Evolutionary conservation across 2,888 invertebrate species (phyloP).

Genomic region (Deroplatys truncata): DNA sequence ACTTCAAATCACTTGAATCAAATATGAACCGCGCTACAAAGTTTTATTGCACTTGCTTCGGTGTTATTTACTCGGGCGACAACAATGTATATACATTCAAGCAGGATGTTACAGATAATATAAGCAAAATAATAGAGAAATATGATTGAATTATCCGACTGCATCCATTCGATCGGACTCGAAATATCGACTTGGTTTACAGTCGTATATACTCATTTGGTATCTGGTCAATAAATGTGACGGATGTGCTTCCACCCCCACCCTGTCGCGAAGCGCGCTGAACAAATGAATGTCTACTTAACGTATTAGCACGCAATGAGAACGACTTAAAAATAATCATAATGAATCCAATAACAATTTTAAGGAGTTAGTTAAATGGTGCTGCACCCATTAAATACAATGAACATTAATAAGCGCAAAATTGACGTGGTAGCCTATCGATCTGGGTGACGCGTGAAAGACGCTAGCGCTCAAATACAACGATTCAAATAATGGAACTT

Average conservation of each 20-base stretch:
- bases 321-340: not conserved
- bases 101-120: not conserved
- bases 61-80: not conserved
- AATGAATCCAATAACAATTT: not conserved
- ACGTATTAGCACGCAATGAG: not conserved
- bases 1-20: not conserved
- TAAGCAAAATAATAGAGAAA: not conserved
- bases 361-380: not conserved
- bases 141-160: not conserved
- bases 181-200: constrained; percentile 13
- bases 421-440: constrained; percentile 3
- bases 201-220: constrained; percentile 13
- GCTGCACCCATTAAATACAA: not conserved
- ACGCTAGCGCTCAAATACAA: constrained; percentile 2
- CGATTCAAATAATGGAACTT: constrained; percentile 1
- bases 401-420: not conserved
- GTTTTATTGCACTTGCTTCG: not conserved
- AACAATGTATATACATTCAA: not conserved
- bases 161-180: not conserved
- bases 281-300: not conserved
- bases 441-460: not conserved
- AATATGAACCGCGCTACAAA: not conserved
- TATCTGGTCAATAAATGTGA: constrained; percentile 23
- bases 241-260: not conserved
- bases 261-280: not conserved